Conservation (phyloP, 2,888 invertebrate genomes). For the Hydropsyche betteni region DNA sequence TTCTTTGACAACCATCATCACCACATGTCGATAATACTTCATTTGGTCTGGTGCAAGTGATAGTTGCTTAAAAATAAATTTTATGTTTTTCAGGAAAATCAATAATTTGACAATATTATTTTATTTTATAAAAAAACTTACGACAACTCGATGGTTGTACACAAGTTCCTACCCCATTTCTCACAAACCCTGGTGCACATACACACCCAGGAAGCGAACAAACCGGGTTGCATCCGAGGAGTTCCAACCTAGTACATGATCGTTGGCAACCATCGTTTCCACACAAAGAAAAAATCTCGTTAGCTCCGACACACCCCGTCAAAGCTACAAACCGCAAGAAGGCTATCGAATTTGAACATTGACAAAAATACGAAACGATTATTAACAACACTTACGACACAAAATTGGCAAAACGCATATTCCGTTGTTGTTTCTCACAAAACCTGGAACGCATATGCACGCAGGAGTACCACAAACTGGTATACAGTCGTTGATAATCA, state of each 20-base stretch:
- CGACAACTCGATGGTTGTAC: not conserved
- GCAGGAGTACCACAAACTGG: constrained; percentile 42
- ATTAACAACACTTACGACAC: constrained; percentile 31
- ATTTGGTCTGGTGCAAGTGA: not conserved
- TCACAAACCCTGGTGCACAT: constrained; percentile 3
- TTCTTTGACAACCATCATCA: constrained; percentile 38
- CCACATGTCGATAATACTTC: constrained; percentile 43
- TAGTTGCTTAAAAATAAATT: not conserved
- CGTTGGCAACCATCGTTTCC: constrained; percentile 9
- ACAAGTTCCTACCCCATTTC: not conserved
- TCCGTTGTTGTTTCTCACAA: constrained; percentile 41
- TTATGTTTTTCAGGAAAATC: not conserved
- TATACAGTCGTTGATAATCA: constrained; percentile 41
- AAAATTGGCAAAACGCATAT: constrained; percentile 39
- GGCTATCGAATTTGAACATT: too few relatives aligned
- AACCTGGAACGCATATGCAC: constrained; percentile 46
- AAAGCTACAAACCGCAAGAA: not conserved
- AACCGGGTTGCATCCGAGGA: not conserved
- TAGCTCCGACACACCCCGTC: not conserved
- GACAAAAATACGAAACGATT: too few relatives aligned
- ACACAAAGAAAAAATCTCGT: not conserved
- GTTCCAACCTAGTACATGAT: not conserved
- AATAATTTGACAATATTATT: not conserved
- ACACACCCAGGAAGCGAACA: not conserved
- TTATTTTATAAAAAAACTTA: not conserved